Conservation (phyloP, 2,888 invertebrate genomes). For the Orchesella flavescens region DNA sequence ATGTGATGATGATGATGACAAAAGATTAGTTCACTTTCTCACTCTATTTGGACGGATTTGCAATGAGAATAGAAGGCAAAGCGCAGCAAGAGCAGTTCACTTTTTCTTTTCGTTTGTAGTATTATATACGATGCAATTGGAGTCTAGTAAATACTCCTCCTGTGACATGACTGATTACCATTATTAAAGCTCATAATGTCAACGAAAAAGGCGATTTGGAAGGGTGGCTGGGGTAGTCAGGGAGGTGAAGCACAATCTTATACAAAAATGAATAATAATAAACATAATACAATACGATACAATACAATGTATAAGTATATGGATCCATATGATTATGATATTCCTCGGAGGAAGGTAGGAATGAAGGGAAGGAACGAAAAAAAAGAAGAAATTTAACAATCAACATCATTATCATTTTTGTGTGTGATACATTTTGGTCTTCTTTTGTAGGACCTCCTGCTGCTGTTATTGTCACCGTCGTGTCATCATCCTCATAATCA, state of each 20-base stretch:
- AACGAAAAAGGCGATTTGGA: slow-evolving; percentile 45
- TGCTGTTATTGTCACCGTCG: slow-evolving; percentile 54
- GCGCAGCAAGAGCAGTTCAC: slow-evolving; percentile 16
- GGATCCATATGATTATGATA: slow-evolving; percentile 44
- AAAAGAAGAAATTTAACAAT: slow-evolving; percentile 16
- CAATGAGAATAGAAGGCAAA: slow-evolving; percentile 18
- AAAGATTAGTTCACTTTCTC: slow-evolving; percentile 60
- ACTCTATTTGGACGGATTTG: slow-evolving; percentile 15
- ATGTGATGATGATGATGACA: slow-evolving; percentile 27
- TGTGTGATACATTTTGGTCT: slow-evolving; percentile 6
- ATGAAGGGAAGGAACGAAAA: not conserved
- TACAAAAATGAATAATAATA: slow-evolving; percentile 21
- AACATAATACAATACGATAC: slow-evolving; percentile 22
- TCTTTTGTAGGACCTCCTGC: slow-evolving; percentile 35
- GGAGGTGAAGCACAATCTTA: slow-evolving; percentile 25
- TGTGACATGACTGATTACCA: slow-evolving; percentile 57
- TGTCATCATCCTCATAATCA: slow-evolving; percentile 57
- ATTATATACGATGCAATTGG: not conserved
- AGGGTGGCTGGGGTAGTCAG: not conserved
- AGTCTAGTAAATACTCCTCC: slow-evolving; percentile 29
- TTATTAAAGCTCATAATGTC: slow-evolving; percentile 61
- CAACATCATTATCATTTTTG: slow-evolving; percentile 16
- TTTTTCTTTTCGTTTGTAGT: slow-evolving; percentile 22
- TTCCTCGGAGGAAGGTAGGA: slow-evolving; percentile 14
- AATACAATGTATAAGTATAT: slow-evolving; percentile 26